Evolutionary conservation across 2,797 vertebrate species (phyloP), one percentile per base, ranked within the genome.

Genomic region (Momotus momota): DNA sequence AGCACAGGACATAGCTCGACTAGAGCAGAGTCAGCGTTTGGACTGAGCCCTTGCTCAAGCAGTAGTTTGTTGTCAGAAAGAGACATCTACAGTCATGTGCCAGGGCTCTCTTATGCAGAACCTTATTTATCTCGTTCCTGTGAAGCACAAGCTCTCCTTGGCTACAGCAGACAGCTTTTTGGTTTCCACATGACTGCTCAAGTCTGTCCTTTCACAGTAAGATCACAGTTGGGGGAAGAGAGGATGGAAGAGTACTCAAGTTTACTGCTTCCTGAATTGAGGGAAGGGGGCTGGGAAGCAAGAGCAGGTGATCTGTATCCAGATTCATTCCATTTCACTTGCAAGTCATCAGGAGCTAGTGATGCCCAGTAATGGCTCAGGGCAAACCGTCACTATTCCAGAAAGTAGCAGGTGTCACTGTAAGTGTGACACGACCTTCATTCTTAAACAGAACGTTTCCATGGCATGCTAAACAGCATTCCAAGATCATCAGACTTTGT

Each of bases 361-460:
- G 4, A 29, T 31, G 60, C 15, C 22, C 74, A 33, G 51, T 12
- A 48, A 73, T 0, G 8, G 40, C 33, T 79, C 8, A 35, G 45
- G 19, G 26, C 38, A 45, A 85, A 31, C 20, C 1, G 0, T 2
- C 0, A 0, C 58, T 46, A 4, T 14, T 48, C 9, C 46, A 29
- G 57, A 52, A 71, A 41, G 62, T 1, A 38, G 33, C 55, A 81
- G 69, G 22, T 7, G 18, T 12, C 54, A 55, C 4, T 35, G 35
- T 35, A 35, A 6, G 7, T 0, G 5, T 4, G 26, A 64, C 9
- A 35, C 0, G 0, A 18, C 4, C 46, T 21, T 45, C 27, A 22
- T 35, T 78, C 52, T 27, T 40, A 74, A 29, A 33, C n/a, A 35
- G 81, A 90, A 43, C 0, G 0, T 54, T 81, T 78, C 57, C 26